Base-by-base conservation (phyloP, 2,113 vertebrate genomes). In the Anolis sagrei region DNA sequence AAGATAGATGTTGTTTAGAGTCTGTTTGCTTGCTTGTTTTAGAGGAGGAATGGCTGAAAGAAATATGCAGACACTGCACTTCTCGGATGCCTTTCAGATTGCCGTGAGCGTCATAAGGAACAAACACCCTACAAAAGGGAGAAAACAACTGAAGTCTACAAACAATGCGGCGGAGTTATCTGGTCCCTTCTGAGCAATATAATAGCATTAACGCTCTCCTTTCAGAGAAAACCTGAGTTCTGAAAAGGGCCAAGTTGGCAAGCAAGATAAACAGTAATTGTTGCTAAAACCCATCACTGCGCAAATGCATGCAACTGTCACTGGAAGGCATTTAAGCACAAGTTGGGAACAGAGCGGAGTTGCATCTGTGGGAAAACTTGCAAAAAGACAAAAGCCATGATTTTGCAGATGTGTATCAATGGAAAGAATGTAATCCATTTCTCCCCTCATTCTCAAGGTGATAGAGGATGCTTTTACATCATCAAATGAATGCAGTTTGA, bases 31-130 rank as follows among this genome's bases (percentile, higher is more conserved):
- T 14, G 18, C 21, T 32, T 19, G 25, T 75, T 90, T 95, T 86
- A 91, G 91, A 79, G 75, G 90, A 91, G 92, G 90, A 94, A 87
- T 79, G 87, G 89, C 80, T 29, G 2, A 93, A 94, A 95, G 81
- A 85, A 95, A 92, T 91, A 76, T 82, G 90, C 94, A 92, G 90
- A 83, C 88, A 82, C 85, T 82, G 85, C 32, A 10, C 88, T 93
- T 87, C 89, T 92, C 76, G 72, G 21, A 86, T 3, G 77, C 88
- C 93, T 92, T 94, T 90, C 87, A 76, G 89, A 88, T 86, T 81
- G 82, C 73, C n/a, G 1, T 68, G 84, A 69, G 83, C 84, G 90
- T 92, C 86, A 80, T 91, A 88, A 92, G 87, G 78, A 78, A 84
- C 4, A 1, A 92, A 85, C 36, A 51, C 66, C 3, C 86, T 83